A percentile compares a stretch with the other conserved stretches of the same genome.
These are phyloP conservation scores for Apotomis betuletana DNA, from an alignment of 2,888 invertebrate species.

Conservation along the genomic window DNA sequence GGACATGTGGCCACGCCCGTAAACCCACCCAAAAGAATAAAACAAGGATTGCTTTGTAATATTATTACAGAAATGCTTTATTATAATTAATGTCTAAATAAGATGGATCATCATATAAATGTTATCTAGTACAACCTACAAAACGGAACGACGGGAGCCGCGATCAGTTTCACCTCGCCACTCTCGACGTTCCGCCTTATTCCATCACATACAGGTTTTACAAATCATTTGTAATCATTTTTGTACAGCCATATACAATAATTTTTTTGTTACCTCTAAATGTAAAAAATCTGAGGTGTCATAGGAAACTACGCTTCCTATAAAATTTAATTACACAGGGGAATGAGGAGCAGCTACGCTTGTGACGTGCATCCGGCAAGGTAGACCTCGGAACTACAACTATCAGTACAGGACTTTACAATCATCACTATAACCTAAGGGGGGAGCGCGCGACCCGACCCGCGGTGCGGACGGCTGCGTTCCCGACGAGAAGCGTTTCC, in stretches of 20 bases:
- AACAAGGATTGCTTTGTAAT: constrained; percentile 77
- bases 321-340: constrained; percentile 81
- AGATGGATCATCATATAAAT: constrained; percentile 85
- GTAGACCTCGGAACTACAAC: constrained; percentile 80
- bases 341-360: constrained; percentile 82
- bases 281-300: constrained; percentile 83
- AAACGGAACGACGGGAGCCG: constrained; percentile 70
- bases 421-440: constrained; percentile 79
- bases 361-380: constrained; percentile 80
- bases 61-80: constrained; percentile 87
- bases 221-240: constrained; percentile 81
- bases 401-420: constrained; percentile 82
- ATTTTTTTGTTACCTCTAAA: constrained; percentile 83
- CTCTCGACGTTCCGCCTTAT: constrained; percentile 70
- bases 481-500: constrained; percentile 64
- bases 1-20: too few species aligned
- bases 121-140: constrained; percentile 83
- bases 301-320: constrained; percentile 83
- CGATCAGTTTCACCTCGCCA: constrained; percentile 63
- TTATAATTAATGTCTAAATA: constrained; percentile 86
- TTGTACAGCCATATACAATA: constrained; percentile 85
- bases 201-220: constrained; percentile 83
- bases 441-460: constrained; percentile 48
- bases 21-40: constrained; percentile 54
- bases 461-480: constrained; percentile 70